Conservation (phyloP, 2,113 vertebrate genomes). For the Odocoileus hemionus region DNA sequence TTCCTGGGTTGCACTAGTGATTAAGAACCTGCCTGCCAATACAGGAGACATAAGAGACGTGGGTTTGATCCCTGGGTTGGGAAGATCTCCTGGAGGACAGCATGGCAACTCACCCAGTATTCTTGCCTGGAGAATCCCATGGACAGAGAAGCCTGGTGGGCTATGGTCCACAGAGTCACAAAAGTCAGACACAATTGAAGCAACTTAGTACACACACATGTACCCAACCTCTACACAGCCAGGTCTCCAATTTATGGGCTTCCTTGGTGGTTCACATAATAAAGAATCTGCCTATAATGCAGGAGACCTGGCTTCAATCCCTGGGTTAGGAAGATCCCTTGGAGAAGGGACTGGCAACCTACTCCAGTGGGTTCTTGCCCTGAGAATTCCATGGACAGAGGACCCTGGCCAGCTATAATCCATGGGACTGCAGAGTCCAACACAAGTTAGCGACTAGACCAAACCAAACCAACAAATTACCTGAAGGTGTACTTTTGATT, state of each 20-base stretch:
- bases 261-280: not conserved
- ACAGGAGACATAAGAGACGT: not conserved
- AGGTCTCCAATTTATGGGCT: not conserved
- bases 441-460: not conserved
- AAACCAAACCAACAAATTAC: conserved; percentile 71
- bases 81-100: not conserved
- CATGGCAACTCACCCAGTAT: not conserved
- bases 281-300: not conserved
- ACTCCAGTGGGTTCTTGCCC: not conserved
- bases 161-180: not conserved
- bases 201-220: not conserved
- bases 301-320: not conserved
- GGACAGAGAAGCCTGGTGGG: not conserved
- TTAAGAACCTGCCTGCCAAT: not conserved
- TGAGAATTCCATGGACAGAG: not conserved
- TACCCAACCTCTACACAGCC: not conserved
- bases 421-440: not conserved
- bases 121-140: not conserved
- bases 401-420: not conserved
- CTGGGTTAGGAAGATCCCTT: not conserved
- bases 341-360: not conserved
- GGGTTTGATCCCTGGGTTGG: not conserved
- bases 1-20: not conserved
- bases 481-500: conserved; percentile 71
- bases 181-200: not conserved